Conservation (phyloP, 2,888 invertebrate genomes). For the Isotomurus palustris region DNA sequence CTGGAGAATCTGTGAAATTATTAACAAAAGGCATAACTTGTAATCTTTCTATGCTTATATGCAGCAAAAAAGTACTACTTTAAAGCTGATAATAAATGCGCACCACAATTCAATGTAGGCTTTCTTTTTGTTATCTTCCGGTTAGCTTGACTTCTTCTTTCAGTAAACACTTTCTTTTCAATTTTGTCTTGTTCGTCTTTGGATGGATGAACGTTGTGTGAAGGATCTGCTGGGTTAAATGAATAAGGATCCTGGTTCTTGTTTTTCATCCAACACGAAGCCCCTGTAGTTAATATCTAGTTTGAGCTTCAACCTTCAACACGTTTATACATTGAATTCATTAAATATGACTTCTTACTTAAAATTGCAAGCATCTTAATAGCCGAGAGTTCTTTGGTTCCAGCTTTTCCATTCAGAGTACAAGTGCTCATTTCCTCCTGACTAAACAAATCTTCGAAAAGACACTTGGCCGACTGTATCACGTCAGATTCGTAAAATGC, state of each 20-base stretch:
- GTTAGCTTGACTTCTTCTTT: constrained; percentile 32
- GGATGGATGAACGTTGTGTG: constrained; percentile 26
- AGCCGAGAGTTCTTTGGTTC: constrained; percentile 23
- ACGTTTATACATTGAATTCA: not conserved
- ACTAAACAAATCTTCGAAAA: constrained; percentile 29
- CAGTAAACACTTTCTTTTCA: constrained; percentile 34
- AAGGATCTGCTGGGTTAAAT: constrained; percentile 21
- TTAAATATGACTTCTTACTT: constrained; percentile 7
- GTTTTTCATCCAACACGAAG: constrained; percentile 33
- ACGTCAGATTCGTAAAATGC: constrained; percentile 32
- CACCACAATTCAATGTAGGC: too few species aligned
- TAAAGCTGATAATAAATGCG: too few species aligned
- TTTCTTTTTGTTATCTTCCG: constrained; percentile 22
- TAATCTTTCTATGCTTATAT: too few species aligned
- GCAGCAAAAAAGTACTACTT: too few species aligned
- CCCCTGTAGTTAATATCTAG: too few species aligned
- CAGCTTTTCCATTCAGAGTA: constrained; percentile 30
- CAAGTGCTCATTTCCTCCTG: constrained; percentile 28
- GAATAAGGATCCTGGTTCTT: constrained; percentile 32
- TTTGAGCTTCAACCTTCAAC: not conserved
- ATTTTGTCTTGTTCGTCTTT: constrained; percentile 34
- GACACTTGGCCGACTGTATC: constrained; percentile 27
- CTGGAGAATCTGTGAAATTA: not conserved
- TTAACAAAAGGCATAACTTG: too few species aligned
- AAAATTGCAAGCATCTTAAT: constrained; percentile 32